Percentiles rank a stretch among this genome's conserved stretches.
These are phyloP conservation scores for Acanthurus leucopareius DNA, from an alignment of 2,797 vertebrate genomes.

Conservation along the genomic window DNA sequence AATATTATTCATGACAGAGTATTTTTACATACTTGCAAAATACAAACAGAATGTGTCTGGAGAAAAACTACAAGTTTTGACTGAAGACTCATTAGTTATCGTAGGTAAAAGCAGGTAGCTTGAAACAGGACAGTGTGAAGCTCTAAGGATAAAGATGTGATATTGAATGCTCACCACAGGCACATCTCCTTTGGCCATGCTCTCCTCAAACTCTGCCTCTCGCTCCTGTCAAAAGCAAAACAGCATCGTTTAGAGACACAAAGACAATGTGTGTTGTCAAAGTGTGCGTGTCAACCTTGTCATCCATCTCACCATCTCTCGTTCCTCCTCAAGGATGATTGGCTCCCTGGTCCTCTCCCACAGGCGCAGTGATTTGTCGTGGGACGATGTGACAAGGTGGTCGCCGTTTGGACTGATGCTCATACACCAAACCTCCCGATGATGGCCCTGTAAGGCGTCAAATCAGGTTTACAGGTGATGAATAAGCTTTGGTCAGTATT, in stretches of 20 bases:
- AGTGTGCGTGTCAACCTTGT: accelerated
- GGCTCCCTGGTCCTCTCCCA: constrained; percentile 97
- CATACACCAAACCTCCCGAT: constrained; percentile 95
- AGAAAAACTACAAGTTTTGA: too few relatives aligned
- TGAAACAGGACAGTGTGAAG: too few relatives aligned
- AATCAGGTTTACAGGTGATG: constrained; percentile 4
- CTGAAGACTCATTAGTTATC: too few relatives aligned
- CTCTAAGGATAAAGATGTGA: too few relatives aligned
- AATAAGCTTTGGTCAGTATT: neutral
- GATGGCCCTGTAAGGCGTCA: constrained; percentile 89
- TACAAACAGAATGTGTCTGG: too few relatives aligned
- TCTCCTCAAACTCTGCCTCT: constrained; percentile 96
- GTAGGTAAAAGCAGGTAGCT: too few relatives aligned
- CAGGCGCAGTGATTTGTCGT: constrained; percentile 96
- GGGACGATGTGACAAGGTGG: constrained; percentile 93
- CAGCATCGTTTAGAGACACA: neutral
- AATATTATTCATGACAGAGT: too few relatives aligned
- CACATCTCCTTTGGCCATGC: constrained; percentile 90
- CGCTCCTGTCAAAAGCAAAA: constrained; percentile 84
- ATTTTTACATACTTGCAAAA: too few relatives aligned
- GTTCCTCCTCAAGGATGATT: constrained; percentile 95
- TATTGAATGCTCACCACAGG: constrained; percentile 89
- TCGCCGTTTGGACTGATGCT: constrained; percentile 95
- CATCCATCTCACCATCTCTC: constrained; percentile 90
- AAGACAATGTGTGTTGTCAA: too few relatives aligned